phyloP scores from a whole-genome alignment of 2,113 vertebrate species.

The Rhodinocichla rosea region DNA sequence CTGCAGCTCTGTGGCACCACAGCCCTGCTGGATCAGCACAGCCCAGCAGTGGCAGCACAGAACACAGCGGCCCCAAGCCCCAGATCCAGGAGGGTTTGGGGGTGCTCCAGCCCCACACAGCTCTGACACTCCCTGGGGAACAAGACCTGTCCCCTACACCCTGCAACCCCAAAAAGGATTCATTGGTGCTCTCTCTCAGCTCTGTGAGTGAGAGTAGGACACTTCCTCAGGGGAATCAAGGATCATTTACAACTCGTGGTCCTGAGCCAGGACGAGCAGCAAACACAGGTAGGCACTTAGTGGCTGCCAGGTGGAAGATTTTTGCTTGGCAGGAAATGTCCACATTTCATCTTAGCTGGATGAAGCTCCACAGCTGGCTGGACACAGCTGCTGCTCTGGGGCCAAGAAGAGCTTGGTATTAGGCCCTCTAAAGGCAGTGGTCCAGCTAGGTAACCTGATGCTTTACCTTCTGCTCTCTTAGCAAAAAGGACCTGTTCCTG shows the following conservation, averaged over 20 bases:
- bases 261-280: neutral
- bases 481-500: neutral
- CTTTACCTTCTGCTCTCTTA: neutral
- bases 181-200: neutral
- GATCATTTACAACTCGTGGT: neutral
- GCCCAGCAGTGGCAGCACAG: fast-evolving
- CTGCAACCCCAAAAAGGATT: neutral
- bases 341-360: neutral
- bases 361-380: neutral
- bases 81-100: fast-evolving
- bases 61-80: fast-evolving
- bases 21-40: neutral
- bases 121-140: neutral
- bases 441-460: neutral
- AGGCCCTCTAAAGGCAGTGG: neutral
- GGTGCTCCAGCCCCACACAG: neutral
- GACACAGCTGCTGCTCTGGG: neutral
- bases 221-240: neutral
- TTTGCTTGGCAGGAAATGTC: neutral
- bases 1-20: neutral
- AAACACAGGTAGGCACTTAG: neutral
- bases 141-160: neutral
- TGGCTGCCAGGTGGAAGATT: neutral
- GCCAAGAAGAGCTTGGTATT: neutral
- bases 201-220: fast-evolving